These are phyloP conservation scores for Chirona hameri DNA, from an alignment of 2,888 invertebrate genomes.

Conservation along the genomic window DNA sequence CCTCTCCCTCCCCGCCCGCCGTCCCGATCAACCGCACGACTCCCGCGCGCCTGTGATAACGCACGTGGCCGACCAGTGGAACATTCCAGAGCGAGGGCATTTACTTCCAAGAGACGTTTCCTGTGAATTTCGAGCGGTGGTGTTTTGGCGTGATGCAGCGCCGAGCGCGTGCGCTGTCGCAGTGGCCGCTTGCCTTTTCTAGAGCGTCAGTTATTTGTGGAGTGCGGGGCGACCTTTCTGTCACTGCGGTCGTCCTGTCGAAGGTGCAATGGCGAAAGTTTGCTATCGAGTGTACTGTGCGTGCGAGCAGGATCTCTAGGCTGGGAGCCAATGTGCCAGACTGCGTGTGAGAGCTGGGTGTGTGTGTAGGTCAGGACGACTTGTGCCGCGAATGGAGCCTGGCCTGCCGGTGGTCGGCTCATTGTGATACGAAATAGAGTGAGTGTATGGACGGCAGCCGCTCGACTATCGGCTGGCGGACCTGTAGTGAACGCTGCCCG, in stretches of 20 bases:
- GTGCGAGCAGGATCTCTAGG: neutral
- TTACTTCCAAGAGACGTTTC: neutral
- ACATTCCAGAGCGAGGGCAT: constrained; percentile 25
- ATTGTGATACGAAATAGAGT: too few species aligned
- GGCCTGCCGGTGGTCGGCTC: too few species aligned
- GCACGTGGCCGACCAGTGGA: neutral
- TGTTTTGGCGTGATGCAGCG: neutral
- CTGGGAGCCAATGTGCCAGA: neutral
- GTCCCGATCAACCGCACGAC: neutral
- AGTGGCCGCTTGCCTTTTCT: neutral
- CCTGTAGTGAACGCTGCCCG: too few species aligned
- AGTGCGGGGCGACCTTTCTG: neutral
- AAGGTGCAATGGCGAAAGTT: neutral
- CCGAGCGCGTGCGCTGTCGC: neutral
- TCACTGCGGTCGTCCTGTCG: neutral
- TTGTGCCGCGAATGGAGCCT: too few species aligned
- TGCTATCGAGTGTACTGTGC: neutral
- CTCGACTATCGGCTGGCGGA: too few species aligned
- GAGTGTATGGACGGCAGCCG: too few species aligned
- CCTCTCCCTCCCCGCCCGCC: neutral
- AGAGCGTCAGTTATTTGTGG: neutral
- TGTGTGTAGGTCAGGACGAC: too few species aligned
- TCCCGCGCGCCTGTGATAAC: neutral
- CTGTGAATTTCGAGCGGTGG: neutral
- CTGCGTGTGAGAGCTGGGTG: neutral